Base-by-base conservation (phyloP, 53 echinoderm and acorn worm genomes). In the Zoroaster sp. region DNA sequence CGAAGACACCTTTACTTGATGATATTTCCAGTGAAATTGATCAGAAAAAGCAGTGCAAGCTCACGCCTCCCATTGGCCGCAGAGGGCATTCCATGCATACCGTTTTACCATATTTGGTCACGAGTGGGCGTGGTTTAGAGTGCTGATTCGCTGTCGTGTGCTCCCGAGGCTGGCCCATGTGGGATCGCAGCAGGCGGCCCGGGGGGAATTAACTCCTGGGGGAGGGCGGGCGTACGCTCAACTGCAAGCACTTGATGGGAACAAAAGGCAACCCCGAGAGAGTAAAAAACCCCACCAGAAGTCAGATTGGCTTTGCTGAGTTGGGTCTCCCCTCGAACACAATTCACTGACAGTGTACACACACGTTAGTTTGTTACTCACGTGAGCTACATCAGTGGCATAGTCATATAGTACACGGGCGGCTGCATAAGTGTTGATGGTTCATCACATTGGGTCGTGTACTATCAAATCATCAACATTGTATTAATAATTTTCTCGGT, bases 191-290 rank as follows among this genome's bases (percentile, higher is more conserved):
- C 73, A 78, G 86, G 85, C 78, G 66, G 75, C 74, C 90, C 87
- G 79, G 38, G 68, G 92, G 92, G 90, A 72, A 20, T 72, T 17
- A 38, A 46, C 23, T 90, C 94, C 88, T 66, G 30, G 6, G 92
- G 94, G 90, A 87, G 40, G 72, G 44, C 81, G 87, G 51, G 40
- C 52, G 80, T 49, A 51, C 67, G 92, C 89, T 89, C 83, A 83
- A 88, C 93, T 73, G 87, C 88, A 65, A 88, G 92, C 92, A 90
- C 93, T 94, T 87, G 87, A 88, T 34, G 87, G 87, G 90, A 93
- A 90, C 90, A 94, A 92, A 92, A 93, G 94, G 42, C 73, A 87
- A 41, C 93, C 94, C 90, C 92, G 87, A 42, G 90, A 94, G 92
- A 90, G 39, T 8, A 63, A 51, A 54, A 51, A 78, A 51, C 80